Evolutionary conservation across 2,113 vertebrate genomes (phyloP), one percentile per base, ranked within the genome.

Genomic region (Clinocottus analis): DNA sequence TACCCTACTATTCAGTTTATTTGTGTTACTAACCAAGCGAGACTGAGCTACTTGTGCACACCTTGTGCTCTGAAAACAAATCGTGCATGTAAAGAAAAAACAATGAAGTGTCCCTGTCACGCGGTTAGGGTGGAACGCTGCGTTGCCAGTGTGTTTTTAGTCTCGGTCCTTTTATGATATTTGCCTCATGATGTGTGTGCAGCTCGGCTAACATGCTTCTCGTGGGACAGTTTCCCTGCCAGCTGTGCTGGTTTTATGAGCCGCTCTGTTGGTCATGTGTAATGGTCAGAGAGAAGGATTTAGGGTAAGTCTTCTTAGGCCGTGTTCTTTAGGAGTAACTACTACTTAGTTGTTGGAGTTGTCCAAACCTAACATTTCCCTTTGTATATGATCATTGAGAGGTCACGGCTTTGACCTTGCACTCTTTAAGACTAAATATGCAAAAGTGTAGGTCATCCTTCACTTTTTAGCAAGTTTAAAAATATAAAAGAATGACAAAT

Each of bases 161-260:
- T 63, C 62, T 72, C 17, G 23, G 12, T 59, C 47, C 63, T 33
- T 31, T 51, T 51, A 56, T 1, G 16, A 49, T 68, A 63, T 77
- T 74, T 84, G 75, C 58, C 74, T 79, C 43, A 60, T 77, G 56
- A 55, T 67, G 56, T 66, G 37, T 43, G 58, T 56, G 1, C 71
- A 21, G 56, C n/a, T 61, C 69, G 68, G 51, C 25, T 39, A 9
- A 35, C 7, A 9, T 33, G 5, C 39, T 53, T 83, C 51, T 43
- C 19, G 39, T 43, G 75, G n/a, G 45, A 71, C 51, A 1, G 31
- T 21, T 55, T 35, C 33, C 66, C 25, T 65, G 45, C 64, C 68
- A 70, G 37, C 13, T 8, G 45, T 14, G n/a, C n/a, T n/a, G 67
- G 58, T 80, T 79, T 83, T n/a, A 79, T 79, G 62, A 74, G 49